Conservation (phyloP, 2,113 vertebrate species). For the Amblyornis subalaris region DNA sequence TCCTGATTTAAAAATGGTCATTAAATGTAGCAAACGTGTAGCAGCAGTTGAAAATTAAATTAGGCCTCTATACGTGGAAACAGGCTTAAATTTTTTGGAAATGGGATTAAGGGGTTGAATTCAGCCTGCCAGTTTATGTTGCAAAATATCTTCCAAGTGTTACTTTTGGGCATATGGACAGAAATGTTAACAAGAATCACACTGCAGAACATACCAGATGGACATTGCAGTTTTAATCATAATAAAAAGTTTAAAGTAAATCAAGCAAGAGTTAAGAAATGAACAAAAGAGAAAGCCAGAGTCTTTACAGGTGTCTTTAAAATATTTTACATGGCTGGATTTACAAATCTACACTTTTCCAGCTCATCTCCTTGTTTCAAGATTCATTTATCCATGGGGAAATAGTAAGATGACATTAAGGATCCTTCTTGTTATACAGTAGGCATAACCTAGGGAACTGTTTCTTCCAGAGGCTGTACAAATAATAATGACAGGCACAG, state of each 20-base stretch:
- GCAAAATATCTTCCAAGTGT: not conserved
- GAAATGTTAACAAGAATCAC: not conserved
- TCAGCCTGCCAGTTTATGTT: not conserved
- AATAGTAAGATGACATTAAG: not conserved
- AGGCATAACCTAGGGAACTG: not conserved
- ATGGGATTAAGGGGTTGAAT: not conserved
- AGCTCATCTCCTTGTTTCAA: not conserved
- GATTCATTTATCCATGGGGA: not conserved
- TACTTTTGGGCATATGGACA: not conserved
- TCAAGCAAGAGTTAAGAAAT: not conserved
- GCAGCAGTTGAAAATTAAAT: not conserved
- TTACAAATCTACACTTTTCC: not conserved
- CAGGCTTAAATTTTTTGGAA: not conserved
- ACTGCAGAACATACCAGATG: not conserved
- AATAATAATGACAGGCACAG: not conserved
- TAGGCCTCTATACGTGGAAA: not conserved
- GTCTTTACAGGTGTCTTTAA: not conserved
- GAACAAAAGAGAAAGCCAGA: not conserved
- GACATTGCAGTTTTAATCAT: not conserved
- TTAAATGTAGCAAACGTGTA: not conserved
- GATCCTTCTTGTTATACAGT: not conserved
- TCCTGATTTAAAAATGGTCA: not conserved
- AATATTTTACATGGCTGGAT: not conserved
- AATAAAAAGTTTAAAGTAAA: not conserved
- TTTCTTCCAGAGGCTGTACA: not conserved